Evolutionary conservation across 2,113 vertebrate genomes (phyloP), one percentile per base, ranked within the genome.

Genomic region (Sitta europaea): DNA sequence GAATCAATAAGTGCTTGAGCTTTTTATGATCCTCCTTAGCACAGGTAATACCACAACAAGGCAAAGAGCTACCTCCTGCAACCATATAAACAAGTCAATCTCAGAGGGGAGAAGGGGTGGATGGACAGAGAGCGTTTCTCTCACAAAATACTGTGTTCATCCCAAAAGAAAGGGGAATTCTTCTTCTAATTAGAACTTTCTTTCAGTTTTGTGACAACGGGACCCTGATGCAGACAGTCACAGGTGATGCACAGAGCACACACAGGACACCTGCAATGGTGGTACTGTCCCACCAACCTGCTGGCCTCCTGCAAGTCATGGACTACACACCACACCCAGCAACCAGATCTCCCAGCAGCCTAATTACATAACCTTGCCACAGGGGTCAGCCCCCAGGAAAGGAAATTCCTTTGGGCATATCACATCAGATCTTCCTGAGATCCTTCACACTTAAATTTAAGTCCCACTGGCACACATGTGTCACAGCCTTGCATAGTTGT

Each of bases 41-140:
- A 68, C 76, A 92, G 68, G 88, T 84, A 92, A 81, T 24, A 59
- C 36, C 73, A 84, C 57, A 51, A 43, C 35, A 83, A 91, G 48
- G 83, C 76, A 67, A 58, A 84, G 35, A 87, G 40, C 66, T 67
- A 29, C 35, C 57, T 87, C 40, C 73, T 75, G 73, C 73, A 84
- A 78, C 33, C 35, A 81, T 1, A 74, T 15, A 63, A 91, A 82
- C 40, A 77, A 80, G n/a, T 23, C 73, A 62, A 83, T 35, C 47
- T 80, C 63, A 33, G 43, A 54, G n/a, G 21, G 38, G 20, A 82
- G 40, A 71, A 73, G 12, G 38, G 9, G 33, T 67, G 29, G 58
- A n/a, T 24, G 23, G 36, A 45, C 54, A 86, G 54, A 74, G 21
- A 94, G n/a, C 4, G 9, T 33, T 94, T 84, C 27, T 80, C 88